Evolutionary conservation across 2,797 vertebrate genomes (phyloP), one percentile per base, ranked within the genome.

Genomic region (Falco rusticolus): DNA sequence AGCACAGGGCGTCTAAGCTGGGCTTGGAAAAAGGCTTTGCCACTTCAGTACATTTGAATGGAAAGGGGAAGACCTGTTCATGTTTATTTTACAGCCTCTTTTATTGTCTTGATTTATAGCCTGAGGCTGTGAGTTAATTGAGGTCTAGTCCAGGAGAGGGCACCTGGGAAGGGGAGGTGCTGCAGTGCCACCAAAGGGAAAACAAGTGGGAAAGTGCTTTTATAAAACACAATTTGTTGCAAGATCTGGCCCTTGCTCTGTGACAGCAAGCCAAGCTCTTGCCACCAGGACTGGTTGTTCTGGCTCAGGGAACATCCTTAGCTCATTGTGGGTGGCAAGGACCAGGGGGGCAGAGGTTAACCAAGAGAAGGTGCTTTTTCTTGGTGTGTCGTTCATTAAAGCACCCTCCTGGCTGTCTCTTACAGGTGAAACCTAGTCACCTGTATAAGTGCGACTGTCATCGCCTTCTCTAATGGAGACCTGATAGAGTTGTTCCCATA

Each of bases 51-150:
- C 98, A 18, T 98, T 98, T 98, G 98, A 97, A 96, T 98, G 98
- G 98, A 97, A 97, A 95, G 93, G 80, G 97, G 97, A 98, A 98
- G 98, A 96, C 96, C 97, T 96, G 93, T 85, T 94, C 93, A 21
- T 98, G 98, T 99, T 99, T 98, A 98, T 98, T 98, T 98, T 98
- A 97, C 98, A 98, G 97, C 97, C 94, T 94, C 91, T 98, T 97
- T 97, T 97, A 97, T 97, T 97, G 97, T 92, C 96, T 98, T 98
- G 98, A 99, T 98, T 98, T 98, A 98, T 98, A 97, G 98, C 98
- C 97, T 74, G 94, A 94, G 98, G 98, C 98, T 87, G 96, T 93
- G 97, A 98, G 97, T 98, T 98, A 98, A 99, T 98, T 98, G 98
- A 97, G 96, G 97, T 96, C 95, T 95, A 97, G 79, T 92, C 97